Evolutionary conservation across 2,888 invertebrate genomes (phyloP), one percentile per base, ranked within the genome.

Genomic region (Electrophaes corylata): DNA sequence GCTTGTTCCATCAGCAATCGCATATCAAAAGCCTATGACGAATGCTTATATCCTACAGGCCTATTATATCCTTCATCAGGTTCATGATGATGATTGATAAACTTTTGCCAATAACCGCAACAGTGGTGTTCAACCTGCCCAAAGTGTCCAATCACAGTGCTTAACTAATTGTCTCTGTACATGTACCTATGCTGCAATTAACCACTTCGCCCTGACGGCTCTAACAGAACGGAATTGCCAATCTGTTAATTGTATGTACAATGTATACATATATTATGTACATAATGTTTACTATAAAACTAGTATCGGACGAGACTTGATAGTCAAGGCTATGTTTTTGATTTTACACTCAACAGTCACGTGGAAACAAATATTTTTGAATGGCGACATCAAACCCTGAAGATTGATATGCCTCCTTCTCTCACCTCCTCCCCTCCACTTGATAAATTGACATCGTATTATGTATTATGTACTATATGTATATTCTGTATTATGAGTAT

Each of bases 161-260:
- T 73, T 67, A 67, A 67, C 79, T 86, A 88, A 89, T 88, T 86
- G 86, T 86, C 84, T 81, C 80, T 82, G 80, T 78, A 79, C 78
- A 81, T 80, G 75, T 73, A 76, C 79, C 71, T 19, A 71, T 10
- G 26, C 70, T 68, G 73, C 81, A 85, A 86, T 88, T 86, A 86
- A 79, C 79, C 79, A 69, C 78, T 77, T 76, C 71, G 76, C 72
- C 68, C 72, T 69, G 70, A 70, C 72, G 71, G 72, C 74, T 55
- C 55, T 62, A 73, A 78, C 80, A 66, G 74, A 75, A 70, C 75
- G 76, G 78, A 83, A 88, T 87, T 88, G 86, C 71, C 87, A 86
- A 88, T 87, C 85, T 82, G 81, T 81, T 83, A 83, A 86, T 84
- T 72, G 74, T 73, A 70, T 65, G 60, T 67, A 58, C 44, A 16